Evolutionary conservation across 2,888 invertebrate genomes (phyloP), one percentile per base, ranked within the genome.

Genomic region (Dusona sp.): DNA sequence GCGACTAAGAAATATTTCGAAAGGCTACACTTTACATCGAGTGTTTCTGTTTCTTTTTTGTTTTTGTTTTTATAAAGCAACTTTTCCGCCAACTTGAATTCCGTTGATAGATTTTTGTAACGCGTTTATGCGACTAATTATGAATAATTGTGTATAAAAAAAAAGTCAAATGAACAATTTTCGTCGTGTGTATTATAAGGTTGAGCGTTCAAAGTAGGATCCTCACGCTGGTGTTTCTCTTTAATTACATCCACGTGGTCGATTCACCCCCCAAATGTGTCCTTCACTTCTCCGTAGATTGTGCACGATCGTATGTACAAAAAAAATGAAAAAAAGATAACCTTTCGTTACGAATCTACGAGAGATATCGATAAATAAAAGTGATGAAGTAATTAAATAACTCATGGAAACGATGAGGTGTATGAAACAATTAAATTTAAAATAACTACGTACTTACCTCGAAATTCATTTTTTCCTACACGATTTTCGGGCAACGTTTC

Each of bases 281-380:
- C 65, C 73, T 80, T 73, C 38, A 38, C n/a, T 73, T 65, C 73
- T 73, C 36, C 61, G 36, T 80, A 72, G 80, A 80, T 68, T 70
- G 25, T 33, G 64, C 77, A 48, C 64, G 77, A 77, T 65, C 77
- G 36, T 67, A 54, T 67, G 67, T 67, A 67, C 48, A 80, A 73
- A 73, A 61, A 42, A 45, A 65, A 79, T 42, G 3, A 36, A n/a
- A 11, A 67, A 25, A 38, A 11, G n/a, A 61, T 65, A 73, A 65
- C 51, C 51, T 70, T 78, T 65, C 51, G 68, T 51, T 57, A 42
- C 48, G 7, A 42, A 29, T 29, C 65, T 65, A 78, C 51, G 78
- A 78, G 19, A 29, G 19, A 72, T 45, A 25, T 11, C 22, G 22
- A 54, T 36, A 38, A 73, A 79, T 75, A 3, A 48, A 74, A 57